Evolutionary conservation across 2,888 invertebrate species (phyloP), one percentile per base, ranked within the genome.

Genomic region (Troglohyphantes excavatus): DNA sequence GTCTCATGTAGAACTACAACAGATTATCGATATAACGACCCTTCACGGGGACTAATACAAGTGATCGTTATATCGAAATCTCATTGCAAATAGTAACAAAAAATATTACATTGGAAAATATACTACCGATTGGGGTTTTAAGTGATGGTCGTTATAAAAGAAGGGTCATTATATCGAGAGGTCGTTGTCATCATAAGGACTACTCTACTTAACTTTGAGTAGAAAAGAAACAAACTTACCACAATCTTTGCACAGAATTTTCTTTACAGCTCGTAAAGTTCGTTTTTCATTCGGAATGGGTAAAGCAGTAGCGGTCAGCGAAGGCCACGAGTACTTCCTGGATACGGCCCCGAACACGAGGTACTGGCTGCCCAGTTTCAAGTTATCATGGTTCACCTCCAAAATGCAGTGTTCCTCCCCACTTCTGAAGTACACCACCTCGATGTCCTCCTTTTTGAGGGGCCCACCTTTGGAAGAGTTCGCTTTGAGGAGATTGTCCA

Each of bases 221-320:
- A n/a, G n/a, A n/a, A 26, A 84, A 43, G 21, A 63, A 11, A n/a
- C 26, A 2, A 19, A 90, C 90, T 90, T 43, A 90, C 90, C 90
- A 70, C 90, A 90, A 33, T 72, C 90, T 65, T 79, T 79, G 39
- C 90, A 90, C 13, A 90, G 53, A 13, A 90, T 53, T 43, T 75
- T 84, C 90, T 70, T 90, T 0, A 90, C 85, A 3, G 79, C 90
- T 78, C 85, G 75, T 11, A 90, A 73, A 73, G 73, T 85, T 85
- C 90, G 90, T 33, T 90, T 90, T 3, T 90, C 90, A 43, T 90
- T 82, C 79, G 84, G 79, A 79, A 90, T 85, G 85, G 90, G 90
- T 68, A 90, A 78, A 61, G 90, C 90, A 46, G 90, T 61, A 46
- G 90, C 90, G 33, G 84, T 67, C 59, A 90, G n/a, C 23, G 85